A percentile compares a stretch with the other conserved stretches of the same genome.
Evolutionary conservation across 1,140 invertebrate genomes (phyloP).

Genomic region (Drosophila varians): DNA sequence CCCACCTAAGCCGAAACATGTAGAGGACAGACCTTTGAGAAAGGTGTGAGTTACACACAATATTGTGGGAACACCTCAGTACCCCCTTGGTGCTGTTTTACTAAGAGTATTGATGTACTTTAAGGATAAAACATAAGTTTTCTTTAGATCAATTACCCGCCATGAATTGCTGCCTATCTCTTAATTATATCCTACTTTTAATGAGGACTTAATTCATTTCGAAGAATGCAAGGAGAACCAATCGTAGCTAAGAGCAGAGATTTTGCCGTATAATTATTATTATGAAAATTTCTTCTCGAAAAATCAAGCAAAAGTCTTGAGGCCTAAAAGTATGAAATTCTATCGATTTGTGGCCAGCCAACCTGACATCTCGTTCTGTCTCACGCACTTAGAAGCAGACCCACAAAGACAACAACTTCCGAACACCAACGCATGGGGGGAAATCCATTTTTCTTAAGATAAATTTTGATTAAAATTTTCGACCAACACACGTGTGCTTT

Average conservation of each 20-base stretch:
- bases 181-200: no score
- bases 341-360: constrained; percentile 67
- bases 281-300: constrained; percentile 27
- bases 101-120: constrained; percentile 50
- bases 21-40: constrained; percentile 17
- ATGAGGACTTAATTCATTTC: no score
- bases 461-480: constrained; percentile 79
- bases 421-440: not conserved
- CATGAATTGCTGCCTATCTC: not conserved
- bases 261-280: constrained; percentile 65
- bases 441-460: constrained; percentile 77
- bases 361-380: constrained; percentile 55
- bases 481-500: constrained; percentile 56
- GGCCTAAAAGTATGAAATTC: constrained; percentile 64
- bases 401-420: not conserved
- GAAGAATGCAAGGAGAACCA: constrained; percentile 16
- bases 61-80: not conserved
- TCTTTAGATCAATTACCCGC: not conserved
- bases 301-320: constrained; percentile 45
- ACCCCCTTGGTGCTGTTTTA: constrained; percentile 3
- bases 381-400: constrained; percentile 8
- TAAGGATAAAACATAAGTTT: not conserved
- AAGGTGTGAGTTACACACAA: constrained; percentile 48
- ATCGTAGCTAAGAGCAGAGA: constrained; percentile 5
- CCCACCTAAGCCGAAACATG: constrained; percentile 6